Evolutionary conservation across 2,888 invertebrate species (phyloP).

Genomic region (Eurytoma adleriae): DNA sequence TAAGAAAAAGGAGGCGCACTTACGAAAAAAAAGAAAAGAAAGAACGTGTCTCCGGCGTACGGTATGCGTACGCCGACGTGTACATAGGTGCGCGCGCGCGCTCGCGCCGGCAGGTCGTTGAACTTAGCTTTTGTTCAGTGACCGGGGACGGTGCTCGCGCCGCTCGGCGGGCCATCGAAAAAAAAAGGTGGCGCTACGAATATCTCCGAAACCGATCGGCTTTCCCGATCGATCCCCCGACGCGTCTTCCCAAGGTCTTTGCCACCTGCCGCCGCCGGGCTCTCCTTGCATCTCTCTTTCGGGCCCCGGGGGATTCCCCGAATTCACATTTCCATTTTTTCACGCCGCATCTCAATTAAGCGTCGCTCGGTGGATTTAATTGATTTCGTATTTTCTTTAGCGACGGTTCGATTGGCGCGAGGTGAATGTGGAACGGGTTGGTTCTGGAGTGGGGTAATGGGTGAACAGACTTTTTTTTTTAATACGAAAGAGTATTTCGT

Average conservation of each 20-base stretch:
- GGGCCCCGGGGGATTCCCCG: too few species aligned
- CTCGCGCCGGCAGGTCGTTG: conserved; percentile 38
- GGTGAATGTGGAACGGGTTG: too few species aligned
- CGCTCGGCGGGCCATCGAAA: conserved; percentile 34
- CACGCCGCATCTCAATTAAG: too few species aligned
- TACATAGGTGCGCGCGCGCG: conserved; percentile 7
- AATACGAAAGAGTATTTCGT: too few species aligned
- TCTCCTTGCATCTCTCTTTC: conserved; percentile 6
- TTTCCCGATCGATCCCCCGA: conserved; percentile 36
- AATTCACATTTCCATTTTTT: too few species aligned
- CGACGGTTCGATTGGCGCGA: too few species aligned
- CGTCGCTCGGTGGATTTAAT: too few species aligned
- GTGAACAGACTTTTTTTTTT: too few species aligned
- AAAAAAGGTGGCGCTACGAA: not conserved
- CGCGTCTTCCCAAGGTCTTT: conserved; percentile 50
- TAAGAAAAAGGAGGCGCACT: not conserved
- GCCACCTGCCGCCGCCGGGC: conserved; percentile 28
- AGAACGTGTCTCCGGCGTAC: conserved; percentile 11
- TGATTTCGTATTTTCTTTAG: not conserved
- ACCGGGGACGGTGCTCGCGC: conserved; percentile 2
- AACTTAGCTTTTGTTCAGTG: conserved; percentile 54
- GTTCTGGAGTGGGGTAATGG: too few species aligned
- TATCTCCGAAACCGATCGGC: conserved; percentile 35
- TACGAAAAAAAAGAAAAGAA: not conserved
- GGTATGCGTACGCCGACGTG: not conserved